These are phyloP conservation scores for Napeogenes inachia DNA, from an alignment of 2,888 invertebrate genomes.

Conservation along the genomic window DNA sequence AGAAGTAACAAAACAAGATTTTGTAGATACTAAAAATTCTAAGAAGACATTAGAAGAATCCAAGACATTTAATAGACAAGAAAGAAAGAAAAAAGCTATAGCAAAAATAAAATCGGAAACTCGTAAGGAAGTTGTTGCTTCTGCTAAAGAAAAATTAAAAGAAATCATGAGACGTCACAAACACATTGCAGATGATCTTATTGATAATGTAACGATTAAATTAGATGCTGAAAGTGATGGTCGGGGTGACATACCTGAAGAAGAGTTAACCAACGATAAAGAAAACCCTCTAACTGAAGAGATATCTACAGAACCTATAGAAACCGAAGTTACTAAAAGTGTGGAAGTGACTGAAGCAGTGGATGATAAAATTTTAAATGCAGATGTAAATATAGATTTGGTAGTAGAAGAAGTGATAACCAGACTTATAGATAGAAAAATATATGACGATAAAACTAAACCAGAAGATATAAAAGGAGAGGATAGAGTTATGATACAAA, in stretches of 20 bases:
- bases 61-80: conserved; percentile 49
- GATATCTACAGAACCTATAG: conserved; percentile 15
- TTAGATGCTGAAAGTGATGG: conserved; percentile 49
- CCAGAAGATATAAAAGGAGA: conserved; percentile 67
- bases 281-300: conserved; percentile 14
- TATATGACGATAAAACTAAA: conserved; percentile 73
- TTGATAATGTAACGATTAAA: conserved; percentile 44
- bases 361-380: conserved; percentile 27
- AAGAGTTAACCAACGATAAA: conserved; percentile 28
- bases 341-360: conserved; percentile 4
- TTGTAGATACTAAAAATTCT: conserved; percentile 40
- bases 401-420: conserved; percentile 72
- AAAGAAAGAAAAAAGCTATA: conserved; percentile 64
- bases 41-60: conserved; percentile 56
- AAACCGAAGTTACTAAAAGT: conserved; percentile 13
- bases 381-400: conserved; percentile 59
- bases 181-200: conserved; percentile 60
- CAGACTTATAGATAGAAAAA: conserved; percentile 70
- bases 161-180: conserved; percentile 73
- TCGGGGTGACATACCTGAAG: conserved; percentile 58
- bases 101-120: conserved; percentile 71
- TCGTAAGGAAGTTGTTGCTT: conserved; percentile 66
- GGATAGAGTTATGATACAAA: conserved; percentile 66
- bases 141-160: conserved; percentile 70
- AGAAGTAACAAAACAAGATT: conserved; percentile 32